These are phyloP conservation scores for Oenanthe oenanthe DNA, from an alignment of 2,113 vertebrate genomes.

Conservation along the genomic window DNA sequence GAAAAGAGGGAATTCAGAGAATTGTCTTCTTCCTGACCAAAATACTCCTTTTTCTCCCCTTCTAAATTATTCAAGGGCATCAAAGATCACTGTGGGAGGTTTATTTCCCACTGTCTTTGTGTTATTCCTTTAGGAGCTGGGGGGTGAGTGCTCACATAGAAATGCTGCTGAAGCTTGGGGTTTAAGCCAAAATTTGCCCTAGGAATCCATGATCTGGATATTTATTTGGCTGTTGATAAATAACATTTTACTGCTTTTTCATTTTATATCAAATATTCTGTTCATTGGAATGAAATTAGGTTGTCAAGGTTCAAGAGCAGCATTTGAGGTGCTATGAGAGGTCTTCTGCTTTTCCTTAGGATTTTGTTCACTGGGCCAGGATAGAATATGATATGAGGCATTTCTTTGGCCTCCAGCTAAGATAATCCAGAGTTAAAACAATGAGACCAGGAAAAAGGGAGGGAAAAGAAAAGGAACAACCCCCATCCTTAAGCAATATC, in stretches of 20 bases:
- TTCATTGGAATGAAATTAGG: neutral
- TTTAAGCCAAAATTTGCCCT: neutral
- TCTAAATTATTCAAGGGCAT: neutral
- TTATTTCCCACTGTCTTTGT: neutral
- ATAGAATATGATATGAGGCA: no score
- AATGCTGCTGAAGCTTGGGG: neutral
- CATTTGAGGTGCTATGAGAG: fast-evolving
- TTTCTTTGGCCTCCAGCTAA: neutral
- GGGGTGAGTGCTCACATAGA: neutral
- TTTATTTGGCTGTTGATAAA: neutral
- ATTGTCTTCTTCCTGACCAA: neutral
- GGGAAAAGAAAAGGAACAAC: neutral
- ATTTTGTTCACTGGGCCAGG: neutral
- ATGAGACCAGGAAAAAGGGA: neutral
- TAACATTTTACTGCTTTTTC: neutral
- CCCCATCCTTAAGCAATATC: neutral
- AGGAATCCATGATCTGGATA: neutral
- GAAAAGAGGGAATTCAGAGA: neutral
- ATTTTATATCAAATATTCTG: neutral
- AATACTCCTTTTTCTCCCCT: neutral
- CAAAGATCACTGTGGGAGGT: neutral
- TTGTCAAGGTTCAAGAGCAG: fast-evolving
- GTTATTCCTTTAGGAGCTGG: neutral
- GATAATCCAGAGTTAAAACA: neutral
- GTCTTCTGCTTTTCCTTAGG: neutral